Evolutionary conservation across 2,113 vertebrate genomes (phyloP), one percentile per base, ranked within the genome.

Genomic region (Anolis sagrei): DNA sequence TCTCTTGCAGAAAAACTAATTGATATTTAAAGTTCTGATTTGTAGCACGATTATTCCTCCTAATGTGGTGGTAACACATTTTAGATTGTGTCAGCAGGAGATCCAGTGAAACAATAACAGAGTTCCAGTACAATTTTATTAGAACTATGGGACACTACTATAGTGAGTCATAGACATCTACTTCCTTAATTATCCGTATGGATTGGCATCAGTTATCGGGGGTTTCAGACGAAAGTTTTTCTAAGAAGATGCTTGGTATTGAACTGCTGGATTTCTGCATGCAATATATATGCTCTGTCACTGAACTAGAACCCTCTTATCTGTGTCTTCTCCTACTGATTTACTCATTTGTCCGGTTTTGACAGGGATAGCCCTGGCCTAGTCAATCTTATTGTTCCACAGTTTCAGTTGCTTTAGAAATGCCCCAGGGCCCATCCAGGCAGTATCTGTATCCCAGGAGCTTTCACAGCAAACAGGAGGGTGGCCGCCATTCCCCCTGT

Each of bases 1-100:
- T 79, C 84, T 18, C 19, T 84, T 68, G 39, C 51, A 49, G 77
- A 69, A 27, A 74, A 93, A 85, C 81, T 85, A 82, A 68, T 82
- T 81, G 58, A 0, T 19, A 74, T 62, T 88, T 75, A 66, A 64
- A 49, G 69, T 7, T 79, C 19, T 82, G 3, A 2, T 5, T 70
- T 70, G 25, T 54, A 82, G 82, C 10, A 19, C 73, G n/a, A 64
- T 49, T 5, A 54, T 54, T 34, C 29, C 48, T 11, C 29, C n/a
- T 81, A 70, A 18, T 66, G 32, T 23, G 0, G 85, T 84, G 79
- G 18, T 54, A 76, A 86, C 90, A 2, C 0, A 0, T 61, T 61
- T 75, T 39, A 85, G 83, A 23, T 86, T 51, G 70, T 79, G 6
- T 51, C 29, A 73, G 18, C 11, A 82, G 84, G 84, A 81, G 73